Base-by-base conservation (phyloP, 92 coral and sea anemone genomes). In the Anthopleura xanthogrammica region DNA sequence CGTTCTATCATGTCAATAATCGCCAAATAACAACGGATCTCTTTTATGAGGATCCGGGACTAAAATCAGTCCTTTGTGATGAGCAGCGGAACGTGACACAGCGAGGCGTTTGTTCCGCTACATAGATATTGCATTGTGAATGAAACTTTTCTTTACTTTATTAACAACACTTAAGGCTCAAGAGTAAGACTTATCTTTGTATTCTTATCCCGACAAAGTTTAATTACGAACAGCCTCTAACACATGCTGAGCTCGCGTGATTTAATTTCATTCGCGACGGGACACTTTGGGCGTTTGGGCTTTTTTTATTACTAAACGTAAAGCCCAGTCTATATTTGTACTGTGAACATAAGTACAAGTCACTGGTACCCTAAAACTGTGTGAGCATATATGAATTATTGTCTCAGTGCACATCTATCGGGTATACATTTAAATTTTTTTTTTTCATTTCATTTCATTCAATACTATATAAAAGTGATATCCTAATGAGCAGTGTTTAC, bases 201-300 rank as follows among this genome's bases (percentile, higher is more conserved):
- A 76, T 58, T 60, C 74, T 72, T 76, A 60, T 81, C 14, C 57
- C 83, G 73, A 23, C 40, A 29, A 78, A 85, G 83, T 85, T 85
- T 85, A 85, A 85, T 85, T 85, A 85, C 43, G 64, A 77, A 66
- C 16, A 68, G 16, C 52, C 23, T 24, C 39, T 13, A 71, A 68
- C 88, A 78, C 88, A 85, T 55, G 88, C 88, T 85, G 88, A 5
- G 88, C 72, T 78, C 83, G 76, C 88, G 88, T 79, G 88, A 85
- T 75, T 78, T 79, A 80, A 85, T 85, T 65, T 78, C 17, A 79
- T 62, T 66, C 88, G 52, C 88, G 20, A 72, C 83, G 83, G 88
- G 88, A 64, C 71, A 7, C 64, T 82, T 14, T 65, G n/a, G 54
- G 79, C 79, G 46, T 68, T 82, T 14, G 50, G 64, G 41, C 79